These are phyloP conservation scores for Ramazzottius varieornatus DNA, from an alignment of 2,888 invertebrate species.

Conservation along the genomic window DNA sequence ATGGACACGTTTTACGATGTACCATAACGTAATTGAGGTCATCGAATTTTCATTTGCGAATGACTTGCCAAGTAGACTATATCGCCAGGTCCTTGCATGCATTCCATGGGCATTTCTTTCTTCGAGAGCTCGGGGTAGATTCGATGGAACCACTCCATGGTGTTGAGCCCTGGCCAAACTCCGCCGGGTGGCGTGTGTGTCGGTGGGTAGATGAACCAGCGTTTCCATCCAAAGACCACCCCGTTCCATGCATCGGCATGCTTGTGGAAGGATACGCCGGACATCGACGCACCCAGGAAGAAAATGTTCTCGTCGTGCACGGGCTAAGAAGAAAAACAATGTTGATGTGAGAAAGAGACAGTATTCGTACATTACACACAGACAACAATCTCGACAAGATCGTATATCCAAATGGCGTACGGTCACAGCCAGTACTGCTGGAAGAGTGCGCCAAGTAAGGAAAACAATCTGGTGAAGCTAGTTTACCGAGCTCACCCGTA, in stretches of 20 bases:
- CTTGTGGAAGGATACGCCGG: conserved; percentile 19
- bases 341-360: too few relatives aligned
- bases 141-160: background rate
- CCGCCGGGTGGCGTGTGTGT: conserved; percentile 18
- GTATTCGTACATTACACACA: too few relatives aligned
- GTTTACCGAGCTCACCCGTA: too few relatives aligned
- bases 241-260: conserved; percentile 21
- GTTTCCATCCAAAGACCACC: conserved; percentile 17
- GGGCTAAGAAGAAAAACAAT: background rate
- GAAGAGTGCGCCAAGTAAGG: too few relatives aligned
- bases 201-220: conserved; percentile 18
- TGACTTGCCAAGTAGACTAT: background rate
- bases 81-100: conserved; percentile 2
- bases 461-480: too few relatives aligned
- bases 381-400: too few relatives aligned
- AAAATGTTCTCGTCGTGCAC: conserved; percentile 8
- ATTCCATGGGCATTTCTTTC: background rate
- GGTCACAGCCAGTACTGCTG: too few relatives aligned
- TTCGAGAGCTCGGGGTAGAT: background rate
- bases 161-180: conserved; percentile 1
- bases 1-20: background rate
- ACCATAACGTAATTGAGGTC: too few relatives aligned
- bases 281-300: conserved; percentile 17
- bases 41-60: too few relatives aligned
- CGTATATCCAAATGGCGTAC: too few relatives aligned